These are phyloP conservation scores for Clangula hyemalis DNA, from an alignment of 2,797 vertebrate species.

Conservation along the genomic window DNA sequence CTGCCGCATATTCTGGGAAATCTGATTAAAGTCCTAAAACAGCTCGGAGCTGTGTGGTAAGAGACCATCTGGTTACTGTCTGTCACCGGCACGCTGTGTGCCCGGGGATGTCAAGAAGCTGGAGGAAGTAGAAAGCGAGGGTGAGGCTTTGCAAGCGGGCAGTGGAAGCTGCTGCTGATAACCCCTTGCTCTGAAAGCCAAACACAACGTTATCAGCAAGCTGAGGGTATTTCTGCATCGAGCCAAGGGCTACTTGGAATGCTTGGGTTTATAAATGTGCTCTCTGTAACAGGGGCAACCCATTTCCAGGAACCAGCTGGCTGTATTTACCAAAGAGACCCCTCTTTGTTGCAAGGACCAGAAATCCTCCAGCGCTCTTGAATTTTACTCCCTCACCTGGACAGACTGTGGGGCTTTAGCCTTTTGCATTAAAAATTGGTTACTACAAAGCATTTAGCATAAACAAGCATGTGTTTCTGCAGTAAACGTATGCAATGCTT, in stretches of 20 bases:
- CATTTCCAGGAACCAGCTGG: constrained; percentile 3
- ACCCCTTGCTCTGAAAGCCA: background rate
- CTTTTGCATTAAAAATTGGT: background rate
- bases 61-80: constrained; percentile 60
- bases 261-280: background rate
- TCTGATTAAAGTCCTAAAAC: constrained; percentile 54
- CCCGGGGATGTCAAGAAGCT: background rate
- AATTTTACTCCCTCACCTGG: background rate
- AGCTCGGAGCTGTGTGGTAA: background rate
- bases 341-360: background rate
- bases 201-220: background rate
- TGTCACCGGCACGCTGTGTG: background rate
- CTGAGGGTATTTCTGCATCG: background rate
- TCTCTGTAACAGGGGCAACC: rapidly evolving
- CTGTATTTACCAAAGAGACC: constrained; percentile 20
- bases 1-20: constrained; percentile 50
- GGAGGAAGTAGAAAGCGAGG: constrained; percentile 31
- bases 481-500: background rate
- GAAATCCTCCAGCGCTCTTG: background rate
- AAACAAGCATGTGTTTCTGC: background rate
- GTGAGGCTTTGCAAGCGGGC: constrained; percentile 38
- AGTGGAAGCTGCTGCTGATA: constrained; percentile 41
- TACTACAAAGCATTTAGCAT: background rate
- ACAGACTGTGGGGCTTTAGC: background rate
- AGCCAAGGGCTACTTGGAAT: constrained; percentile 33